Base-by-base conservation (phyloP, 2,888 invertebrate genomes). In the Ellobium chinense region DNA sequence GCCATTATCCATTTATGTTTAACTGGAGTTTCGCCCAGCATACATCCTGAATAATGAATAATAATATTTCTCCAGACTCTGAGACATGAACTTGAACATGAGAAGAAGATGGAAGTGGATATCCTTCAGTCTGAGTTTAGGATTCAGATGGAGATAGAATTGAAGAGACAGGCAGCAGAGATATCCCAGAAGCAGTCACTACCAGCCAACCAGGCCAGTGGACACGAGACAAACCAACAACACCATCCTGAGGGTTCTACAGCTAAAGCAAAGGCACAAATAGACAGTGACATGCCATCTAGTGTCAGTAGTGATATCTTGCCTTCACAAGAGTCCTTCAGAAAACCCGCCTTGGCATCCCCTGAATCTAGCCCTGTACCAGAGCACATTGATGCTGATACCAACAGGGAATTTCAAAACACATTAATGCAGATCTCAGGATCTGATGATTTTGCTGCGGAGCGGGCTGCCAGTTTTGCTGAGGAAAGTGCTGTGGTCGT, bases 81-180 rank as follows among this genome's bases (percentile, higher is more conserved):
- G 31, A 82, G 86, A 70, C 85, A 88, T 75, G 88, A 90, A 54
- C 81, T 90, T 74, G 89, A 89, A 65, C 89, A 88, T 72, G 86
- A 90, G 66, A 85, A 80, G 37, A 82, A 88, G 72, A 70, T 85
- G 27, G 89, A 88, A 72, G 79, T 89, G 1, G 87, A 85, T 69
- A 86, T 86, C 5, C 46, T 89, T 24, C 89, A 90, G 83, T 86
- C 89, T 29, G 88, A 89, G 79, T 88, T 88, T 76, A 84, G 85
- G 69, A 85, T 89, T 58, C 89, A 89, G 78, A 78, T 90, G 63
- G 87, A 89, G 29, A 85, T 89, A 56, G 90, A 90, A 80, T 80
- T 90, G 39, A 87, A 87, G 76, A 84, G 88, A 37, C 87, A 88
- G 34, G 87, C 88, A 24, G 88, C 88, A 60, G 72, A 60, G 58